Conservation (phyloP, 2,888 invertebrate species). For the Leucozona laternaria region DNA sequence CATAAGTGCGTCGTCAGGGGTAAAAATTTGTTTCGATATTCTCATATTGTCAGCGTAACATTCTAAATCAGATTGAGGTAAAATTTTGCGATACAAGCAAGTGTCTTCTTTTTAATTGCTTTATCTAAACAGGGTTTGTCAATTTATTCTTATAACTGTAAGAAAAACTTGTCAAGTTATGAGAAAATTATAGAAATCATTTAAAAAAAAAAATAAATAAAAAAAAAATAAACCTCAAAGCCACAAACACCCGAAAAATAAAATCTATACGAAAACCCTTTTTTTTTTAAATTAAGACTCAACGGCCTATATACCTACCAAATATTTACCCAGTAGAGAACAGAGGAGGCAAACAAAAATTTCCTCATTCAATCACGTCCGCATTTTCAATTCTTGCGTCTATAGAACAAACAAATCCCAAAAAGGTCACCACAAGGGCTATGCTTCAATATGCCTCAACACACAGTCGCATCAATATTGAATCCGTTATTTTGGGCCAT, state of each 20-base stretch:
- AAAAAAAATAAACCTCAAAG: background rate
- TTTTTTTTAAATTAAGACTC: constrained; percentile 21
- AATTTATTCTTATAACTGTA: background rate
- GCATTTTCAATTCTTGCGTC: constrained; percentile 1
- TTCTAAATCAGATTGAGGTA: too few relatives aligned
- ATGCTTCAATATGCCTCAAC: background rate
- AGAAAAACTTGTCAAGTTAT: background rate
- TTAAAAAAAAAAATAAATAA: background rate
- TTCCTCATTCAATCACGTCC: constrained; percentile 17
- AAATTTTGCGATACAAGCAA: too few relatives aligned
- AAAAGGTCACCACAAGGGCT: constrained; percentile 22
- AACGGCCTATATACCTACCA: background rate
- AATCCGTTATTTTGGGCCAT: constrained; percentile 20
- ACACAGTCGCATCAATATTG: constrained; percentile 24
- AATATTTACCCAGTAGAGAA: background rate
- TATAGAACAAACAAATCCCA: constrained; percentile 20
- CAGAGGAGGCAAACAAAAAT: background rate
- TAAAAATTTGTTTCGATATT: too few relatives aligned
- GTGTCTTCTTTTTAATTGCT: too few relatives aligned
- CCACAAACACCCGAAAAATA: background rate
- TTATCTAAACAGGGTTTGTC: too few relatives aligned
- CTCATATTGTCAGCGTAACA: too few relatives aligned
- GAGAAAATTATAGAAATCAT: background rate
- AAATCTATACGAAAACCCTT: background rate
- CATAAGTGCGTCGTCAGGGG: too few relatives aligned